Base-by-base conservation (phyloP, 2,113 vertebrate genomes). In the Melanotaenia duboulayi region DNA sequence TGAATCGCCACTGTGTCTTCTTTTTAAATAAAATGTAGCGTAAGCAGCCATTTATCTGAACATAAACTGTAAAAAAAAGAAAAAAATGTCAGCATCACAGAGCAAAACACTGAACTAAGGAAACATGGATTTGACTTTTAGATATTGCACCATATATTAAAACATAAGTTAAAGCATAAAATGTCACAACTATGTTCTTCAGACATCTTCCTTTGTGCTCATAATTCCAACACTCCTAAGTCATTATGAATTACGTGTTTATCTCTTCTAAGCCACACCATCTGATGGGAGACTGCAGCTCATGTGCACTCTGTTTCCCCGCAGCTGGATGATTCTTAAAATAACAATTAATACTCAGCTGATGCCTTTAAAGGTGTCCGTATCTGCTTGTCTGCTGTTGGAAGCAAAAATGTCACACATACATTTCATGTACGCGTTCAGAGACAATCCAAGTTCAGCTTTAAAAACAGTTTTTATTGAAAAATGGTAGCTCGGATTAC, bases 281-380 rank as follows among this genome's bases (percentile, higher is more conserved):
- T 80, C 84, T 82, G 80, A 85, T 37, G 32, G 11, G 39, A 77
- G 68, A 10, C 55, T 63, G 23, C 63, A 58, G 57, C 61, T 64
- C 56, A 37, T 40, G 64, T 74, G 48, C 19, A 23, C 23, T 61
- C 19, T 6, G n/a, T 73, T 35, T 22, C 61, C 40, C 63, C 13
- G 44, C 80, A 28, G 54, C 66, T 52, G 76, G 54, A 46, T 61
- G 57, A 68, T 75, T 72, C 48, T 22, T 40, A 78, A 82, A 64
- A 77, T 89, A 44, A 28, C 28, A 28, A 60, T 77, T 60, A 1
- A 46, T 62, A 37, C 73, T 67, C 35, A 6, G 67, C 49, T 24
- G 62, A 68, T 23, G 86, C 70, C 84, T 84, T 76, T 58, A 82
- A 78, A 87, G 85, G 83, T 82, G 72, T 76, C 78, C 81, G 16